These are phyloP conservation scores for Python bivittatus DNA, from an alignment of 2,113 vertebrate genomes.

Conservation along the genomic window DNA sequence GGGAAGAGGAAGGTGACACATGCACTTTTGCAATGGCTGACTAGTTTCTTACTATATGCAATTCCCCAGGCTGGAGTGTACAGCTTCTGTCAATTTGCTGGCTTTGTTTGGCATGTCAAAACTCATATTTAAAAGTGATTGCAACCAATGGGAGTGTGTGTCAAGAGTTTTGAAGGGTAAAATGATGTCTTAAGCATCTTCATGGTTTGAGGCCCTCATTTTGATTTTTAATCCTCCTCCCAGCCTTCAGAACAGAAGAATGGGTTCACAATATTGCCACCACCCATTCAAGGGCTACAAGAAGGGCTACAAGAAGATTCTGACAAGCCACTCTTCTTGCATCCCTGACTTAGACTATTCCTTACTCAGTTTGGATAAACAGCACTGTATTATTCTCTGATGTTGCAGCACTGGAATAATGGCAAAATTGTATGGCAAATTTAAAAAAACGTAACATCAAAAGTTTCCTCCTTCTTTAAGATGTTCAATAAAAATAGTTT, in stretches of 20 bases:
- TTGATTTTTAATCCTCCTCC: neutral
- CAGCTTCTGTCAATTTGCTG: neutral
- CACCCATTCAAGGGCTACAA: no score
- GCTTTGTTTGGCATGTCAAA: neutral
- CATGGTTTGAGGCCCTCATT: neutral
- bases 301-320: neutral
- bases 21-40: no score
- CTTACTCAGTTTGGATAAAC: neutral
- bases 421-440: conserved; percentile 23
- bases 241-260: neutral
- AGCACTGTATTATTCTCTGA: conserved; percentile 15
- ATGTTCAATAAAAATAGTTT: neutral
- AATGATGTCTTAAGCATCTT: neutral
- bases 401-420: conserved; percentile 10
- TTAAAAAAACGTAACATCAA: neutral
- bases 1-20: neutral
- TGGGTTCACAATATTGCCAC: neutral
- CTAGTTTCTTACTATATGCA: neutral
- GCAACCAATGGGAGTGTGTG: neutral
- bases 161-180: neutral
- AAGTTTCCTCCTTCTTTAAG: neutral
- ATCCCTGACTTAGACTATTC: neutral
- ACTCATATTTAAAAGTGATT: neutral
- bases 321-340: neutral
- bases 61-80: neutral